Percentiles rank a stretch among this genome's conserved stretches.
These are phyloP conservation scores for Nemotelus nigrinus DNA, from an alignment of 2,888 invertebrate species.

Conservation along the genomic window DNA sequence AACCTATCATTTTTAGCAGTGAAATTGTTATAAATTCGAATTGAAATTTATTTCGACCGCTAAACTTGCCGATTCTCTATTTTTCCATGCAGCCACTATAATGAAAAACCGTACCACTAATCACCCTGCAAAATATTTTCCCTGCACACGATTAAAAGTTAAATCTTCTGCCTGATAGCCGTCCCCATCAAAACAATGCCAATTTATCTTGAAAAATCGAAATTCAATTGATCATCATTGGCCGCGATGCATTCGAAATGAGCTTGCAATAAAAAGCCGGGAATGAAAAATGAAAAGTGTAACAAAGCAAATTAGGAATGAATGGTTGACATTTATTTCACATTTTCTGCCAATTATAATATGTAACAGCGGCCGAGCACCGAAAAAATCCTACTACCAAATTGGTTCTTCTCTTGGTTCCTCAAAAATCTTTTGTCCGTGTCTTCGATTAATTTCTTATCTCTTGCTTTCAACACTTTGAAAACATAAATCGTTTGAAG, in stretches of 20 bases:
- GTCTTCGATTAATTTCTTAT: constrained; percentile 64
- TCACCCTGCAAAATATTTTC: too few relatives aligned
- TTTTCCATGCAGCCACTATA: too few relatives aligned
- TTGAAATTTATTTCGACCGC: too few relatives aligned
- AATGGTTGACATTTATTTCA: constrained; percentile 42
- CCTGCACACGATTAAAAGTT: too few relatives aligned
- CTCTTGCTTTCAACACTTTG: constrained; percentile 55
- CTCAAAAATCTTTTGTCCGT: constrained; percentile 57
- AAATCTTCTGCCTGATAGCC: too few relatives aligned
- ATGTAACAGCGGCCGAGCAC: constrained; percentile 1
- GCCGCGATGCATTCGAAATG: background rate
- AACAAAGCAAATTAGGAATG: constrained; percentile 40
- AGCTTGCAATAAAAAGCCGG: constrained; percentile 9
- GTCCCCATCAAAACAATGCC: too few relatives aligned
- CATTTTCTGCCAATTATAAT: constrained; percentile 41
- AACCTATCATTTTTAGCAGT: too few relatives aligned
- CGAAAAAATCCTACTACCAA: constrained; percentile 32
- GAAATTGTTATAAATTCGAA: too few relatives aligned
- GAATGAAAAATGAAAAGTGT: constrained; percentile 40
- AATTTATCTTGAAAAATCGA: too few relatives aligned
- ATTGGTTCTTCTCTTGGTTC: constrained; percentile 29
- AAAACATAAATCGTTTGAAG: constrained; percentile 38
- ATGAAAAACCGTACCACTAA: too few relatives aligned
- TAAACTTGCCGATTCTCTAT: too few relatives aligned
- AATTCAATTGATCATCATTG: too few relatives aligned